Conservation (phyloP, 2,888 invertebrate species). For the Sinhomidia bicolor region DNA sequence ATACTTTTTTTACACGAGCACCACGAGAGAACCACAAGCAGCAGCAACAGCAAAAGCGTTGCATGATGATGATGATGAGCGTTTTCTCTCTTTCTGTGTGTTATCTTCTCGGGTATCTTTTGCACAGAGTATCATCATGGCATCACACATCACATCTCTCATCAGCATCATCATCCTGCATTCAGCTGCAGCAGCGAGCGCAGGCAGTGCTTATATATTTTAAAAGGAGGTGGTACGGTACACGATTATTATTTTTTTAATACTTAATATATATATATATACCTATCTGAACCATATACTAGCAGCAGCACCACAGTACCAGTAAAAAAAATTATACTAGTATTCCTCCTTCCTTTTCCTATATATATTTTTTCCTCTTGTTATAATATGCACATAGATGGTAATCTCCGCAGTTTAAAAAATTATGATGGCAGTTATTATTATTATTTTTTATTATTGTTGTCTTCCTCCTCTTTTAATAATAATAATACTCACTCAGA, state of each 20-base stretch:
- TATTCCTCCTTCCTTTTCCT: not conserved
- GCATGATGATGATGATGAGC: not conserved
- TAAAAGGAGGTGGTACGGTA: not conserved
- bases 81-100: not conserved
- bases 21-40: too few species aligned
- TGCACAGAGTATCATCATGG: conserved; percentile 11
- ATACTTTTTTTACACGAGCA: too few species aligned
- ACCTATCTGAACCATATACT: too few species aligned
- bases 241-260: conserved; percentile 8
- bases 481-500: too few species aligned
- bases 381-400: conserved; percentile 55
- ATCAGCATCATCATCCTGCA: not conserved
- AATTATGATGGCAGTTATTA: conserved; percentile 57
- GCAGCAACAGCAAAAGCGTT: not conserved
- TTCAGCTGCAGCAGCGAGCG: conserved; percentile 6
- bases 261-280: too few species aligned
- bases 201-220: not conserved
- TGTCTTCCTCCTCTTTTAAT: not conserved
- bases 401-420: conserved; percentile 64
- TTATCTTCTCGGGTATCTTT: conserved; percentile 23
- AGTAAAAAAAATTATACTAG: not conserved
- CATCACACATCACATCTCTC: conserved; percentile 3
- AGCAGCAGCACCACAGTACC: not conserved
- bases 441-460: too few species aligned
- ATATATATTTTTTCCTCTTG: not conserved